Conservation (phyloP, 2,888 invertebrate species). For the Coecobrya sp. region DNA sequence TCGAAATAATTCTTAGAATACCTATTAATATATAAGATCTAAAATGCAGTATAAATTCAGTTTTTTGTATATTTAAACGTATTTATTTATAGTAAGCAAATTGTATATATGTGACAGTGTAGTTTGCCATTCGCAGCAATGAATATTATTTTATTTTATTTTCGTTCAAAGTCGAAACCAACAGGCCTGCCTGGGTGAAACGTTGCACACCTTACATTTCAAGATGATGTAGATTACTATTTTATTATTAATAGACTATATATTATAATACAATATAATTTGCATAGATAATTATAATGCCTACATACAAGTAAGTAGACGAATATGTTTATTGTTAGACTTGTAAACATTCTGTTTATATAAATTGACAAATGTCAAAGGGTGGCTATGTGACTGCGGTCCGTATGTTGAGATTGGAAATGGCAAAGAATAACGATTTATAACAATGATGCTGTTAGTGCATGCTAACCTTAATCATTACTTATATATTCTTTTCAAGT, state of each 20-base stretch:
- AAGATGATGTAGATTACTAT: no score
- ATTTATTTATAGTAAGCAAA: slow-evolving; percentile 55
- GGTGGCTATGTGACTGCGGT: not conserved
- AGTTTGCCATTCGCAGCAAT: slow-evolving; percentile 43
- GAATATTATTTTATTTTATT: not conserved
- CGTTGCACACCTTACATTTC: not conserved
- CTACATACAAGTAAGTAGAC: not conserved
- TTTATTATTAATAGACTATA: not conserved
- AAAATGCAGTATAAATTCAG: slow-evolving; percentile 35
- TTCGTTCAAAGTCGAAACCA: slow-evolving; percentile 13
- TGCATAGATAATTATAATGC: slow-evolving; percentile 20
- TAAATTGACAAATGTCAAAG: not conserved
- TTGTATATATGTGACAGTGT: slow-evolving; percentile 29
- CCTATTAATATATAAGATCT: not conserved
- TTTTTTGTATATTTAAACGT: slow-evolving; percentile 25
- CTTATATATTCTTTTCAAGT: no score
- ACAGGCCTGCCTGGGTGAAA: slow-evolving; percentile 75
- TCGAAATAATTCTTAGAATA: slow-evolving; percentile 22
- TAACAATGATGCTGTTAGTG: not conserved
- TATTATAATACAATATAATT: slow-evolving; percentile 25
- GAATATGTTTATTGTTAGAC: not conserved
- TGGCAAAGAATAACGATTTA: not conserved
- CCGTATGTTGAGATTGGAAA: not conserved
- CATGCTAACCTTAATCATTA: not conserved
- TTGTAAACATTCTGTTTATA: not conserved